phyloP scores from a whole-genome alignment of 2,113 vertebrate species.

The Chiloscyllium plagiosum region DNA sequence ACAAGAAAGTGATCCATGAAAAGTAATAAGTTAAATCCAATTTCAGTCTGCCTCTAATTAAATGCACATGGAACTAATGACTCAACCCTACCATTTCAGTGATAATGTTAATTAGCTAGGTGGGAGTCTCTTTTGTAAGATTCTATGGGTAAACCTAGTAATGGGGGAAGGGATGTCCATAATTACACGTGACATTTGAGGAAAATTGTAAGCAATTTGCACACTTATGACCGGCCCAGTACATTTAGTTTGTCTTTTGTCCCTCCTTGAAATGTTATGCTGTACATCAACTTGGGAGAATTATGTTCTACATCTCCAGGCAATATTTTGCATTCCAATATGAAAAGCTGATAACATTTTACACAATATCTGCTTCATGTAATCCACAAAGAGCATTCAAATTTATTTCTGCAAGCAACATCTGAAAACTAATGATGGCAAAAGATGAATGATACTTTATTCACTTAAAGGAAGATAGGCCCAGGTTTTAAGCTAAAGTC shows the following conservation, averaged over 20 bases:
- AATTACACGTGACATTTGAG: constrained; percentile 90
- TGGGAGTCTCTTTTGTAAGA: constrained; percentile 85
- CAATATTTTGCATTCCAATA: neutral
- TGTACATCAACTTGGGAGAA: neutral
- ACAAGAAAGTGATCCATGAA: constrained; percentile 99
- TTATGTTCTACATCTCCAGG: constrained; percentile 5
- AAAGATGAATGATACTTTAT: neutral
- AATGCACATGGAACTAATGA: constrained; percentile 99
- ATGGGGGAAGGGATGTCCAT: constrained; percentile 82
- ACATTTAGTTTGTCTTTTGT: constrained; percentile 65
- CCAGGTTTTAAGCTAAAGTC: neutral
- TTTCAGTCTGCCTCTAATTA: constrained; percentile 99
- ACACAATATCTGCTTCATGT: neutral
- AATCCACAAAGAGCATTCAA: neutral
- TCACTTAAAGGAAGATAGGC: neutral
- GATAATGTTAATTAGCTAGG: constrained; percentile 99
- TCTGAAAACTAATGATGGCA: constrained; percentile 9
- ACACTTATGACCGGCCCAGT: constrained; percentile 85
- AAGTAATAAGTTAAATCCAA: constrained; percentile 99
- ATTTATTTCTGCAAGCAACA: neutral
- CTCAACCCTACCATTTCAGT: constrained; percentile 95
- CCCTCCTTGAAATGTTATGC: constrained; percentile 40
- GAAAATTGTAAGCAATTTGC: constrained; percentile 76
- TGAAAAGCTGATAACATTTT: constrained; percentile 7
- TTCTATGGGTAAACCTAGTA: constrained; percentile 84